Percentiles rank a stretch among this genome's conserved stretches.
Evolutionary conservation across 1,140 invertebrate genomes (phyloP).

Genomic region (Cydia fagiglandana): DNA sequence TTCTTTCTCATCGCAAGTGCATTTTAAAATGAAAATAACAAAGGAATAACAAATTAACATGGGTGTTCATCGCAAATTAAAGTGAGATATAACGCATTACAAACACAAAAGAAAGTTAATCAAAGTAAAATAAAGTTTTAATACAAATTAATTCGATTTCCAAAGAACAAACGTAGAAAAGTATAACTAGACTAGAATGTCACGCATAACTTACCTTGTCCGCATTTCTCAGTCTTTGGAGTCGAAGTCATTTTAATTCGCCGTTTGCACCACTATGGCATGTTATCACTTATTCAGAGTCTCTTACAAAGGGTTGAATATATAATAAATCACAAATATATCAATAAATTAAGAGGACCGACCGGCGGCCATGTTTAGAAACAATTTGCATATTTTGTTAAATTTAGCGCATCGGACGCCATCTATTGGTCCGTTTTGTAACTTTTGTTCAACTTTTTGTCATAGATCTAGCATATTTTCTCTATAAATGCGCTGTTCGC

Average conservation of each 20-base stretch:
- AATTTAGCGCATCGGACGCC: constrained; percentile 39
- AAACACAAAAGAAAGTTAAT: constrained; percentile 2
- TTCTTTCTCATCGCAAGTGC: constrained; percentile 1
- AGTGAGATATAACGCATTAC: background rate
- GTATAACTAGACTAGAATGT: constrained; percentile 44
- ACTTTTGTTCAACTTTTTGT: background rate
- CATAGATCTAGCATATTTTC: too few relatives aligned
- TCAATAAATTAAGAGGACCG: constrained; percentile 55
- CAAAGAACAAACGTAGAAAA: constrained; percentile 24
- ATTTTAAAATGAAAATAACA: background rate
- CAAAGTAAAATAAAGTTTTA: background rate
- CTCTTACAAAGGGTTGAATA: constrained; percentile 31
- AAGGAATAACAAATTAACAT: background rate
- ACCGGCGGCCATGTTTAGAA: constrained; percentile 75
- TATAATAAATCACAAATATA: constrained; percentile 49
- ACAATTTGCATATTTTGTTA: constrained; percentile 54
- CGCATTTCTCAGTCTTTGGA: constrained; percentile 74
- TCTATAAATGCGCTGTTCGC: too few relatives aligned
- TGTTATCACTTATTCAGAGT: constrained; percentile 56
- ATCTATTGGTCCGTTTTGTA: constrained; percentile 34
- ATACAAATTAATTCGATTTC: constrained; percentile 1
- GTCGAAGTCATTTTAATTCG: constrained; percentile 71
- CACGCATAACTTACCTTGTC: constrained; percentile 66
- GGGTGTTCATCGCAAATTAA: background rate
- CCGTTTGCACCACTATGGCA: constrained; percentile 58